These are phyloP conservation scores for Cloeon dipterum DNA, from an alignment of 2,888 invertebrate species.

Conservation along the genomic window DNA sequence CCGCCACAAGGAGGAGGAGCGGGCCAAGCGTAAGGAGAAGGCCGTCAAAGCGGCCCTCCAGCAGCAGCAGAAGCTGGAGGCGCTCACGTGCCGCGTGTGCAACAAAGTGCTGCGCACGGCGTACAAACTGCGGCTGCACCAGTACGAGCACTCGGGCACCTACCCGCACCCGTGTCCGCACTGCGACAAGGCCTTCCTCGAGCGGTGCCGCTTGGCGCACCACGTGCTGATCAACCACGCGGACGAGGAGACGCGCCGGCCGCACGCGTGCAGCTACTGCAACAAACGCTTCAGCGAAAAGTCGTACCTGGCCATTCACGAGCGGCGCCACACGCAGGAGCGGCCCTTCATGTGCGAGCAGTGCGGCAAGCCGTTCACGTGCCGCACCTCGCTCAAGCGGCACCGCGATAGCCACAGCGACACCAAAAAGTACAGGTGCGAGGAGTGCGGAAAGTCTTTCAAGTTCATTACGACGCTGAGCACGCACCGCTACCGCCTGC, in stretches of 20 bases:
- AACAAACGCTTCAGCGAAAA: background rate
- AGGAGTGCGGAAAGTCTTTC: background rate
- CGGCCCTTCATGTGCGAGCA: background rate
- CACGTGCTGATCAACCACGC: background rate
- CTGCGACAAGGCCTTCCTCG: background rate
- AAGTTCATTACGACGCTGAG: background rate
- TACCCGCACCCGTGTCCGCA: background rate
- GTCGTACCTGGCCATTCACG: background rate
- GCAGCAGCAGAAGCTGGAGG: background rate
- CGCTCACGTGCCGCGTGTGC: background rate
- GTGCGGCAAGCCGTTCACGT: background rate
- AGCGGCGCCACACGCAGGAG: background rate
- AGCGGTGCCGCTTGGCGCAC: background rate
- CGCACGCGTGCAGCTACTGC: background rate
- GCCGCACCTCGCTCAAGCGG: background rate
- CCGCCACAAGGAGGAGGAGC: background rate
- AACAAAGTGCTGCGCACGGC: background rate
- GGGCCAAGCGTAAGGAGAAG: background rate
- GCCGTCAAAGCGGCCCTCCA: background rate
- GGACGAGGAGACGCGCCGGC: background rate
- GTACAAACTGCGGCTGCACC: background rate
- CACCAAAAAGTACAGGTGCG: background rate
- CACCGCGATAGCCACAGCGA: slow-evolving; percentile 1
- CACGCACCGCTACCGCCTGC: background rate
- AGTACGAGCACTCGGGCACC: background rate